Base-by-base conservation (phyloP, 2,888 invertebrate genomes). In the Troides helena region DNA sequence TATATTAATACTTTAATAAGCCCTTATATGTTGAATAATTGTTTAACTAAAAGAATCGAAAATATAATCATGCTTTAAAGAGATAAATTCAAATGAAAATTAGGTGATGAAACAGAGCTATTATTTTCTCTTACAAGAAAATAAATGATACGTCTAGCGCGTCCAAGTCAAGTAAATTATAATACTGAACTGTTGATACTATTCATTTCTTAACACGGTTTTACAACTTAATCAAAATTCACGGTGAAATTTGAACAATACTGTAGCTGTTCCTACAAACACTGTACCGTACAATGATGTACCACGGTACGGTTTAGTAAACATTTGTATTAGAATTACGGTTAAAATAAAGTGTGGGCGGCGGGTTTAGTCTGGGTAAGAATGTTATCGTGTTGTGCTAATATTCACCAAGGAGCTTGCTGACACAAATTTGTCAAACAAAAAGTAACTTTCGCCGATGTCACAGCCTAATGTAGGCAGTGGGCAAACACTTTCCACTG, bases 361-460 rank as follows among this genome's bases (percentile, higher is more conserved):
- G 43, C 58, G 61, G 17, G 56, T 10, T 43, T 8, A 56, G n/a
- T 58, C 10, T 2, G 18, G 57, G 14, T 21, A 21, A 43, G 64
- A 14, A 64, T 53, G 58, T n/a, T 30, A 18, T 50, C 59, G 46
- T 50, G 43, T 18, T 46, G 61, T 50, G 79, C 77, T 76, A 85
- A 86, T 85, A 81, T 86, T 85, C 77, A 82, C 80, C 73, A 75
- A 80, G 81, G 77, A 81, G 76, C 69, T 73, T 74, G 75, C 71
- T 73, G 78, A 76, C 78, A 84, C 83, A 81, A 80, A 78, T 81
- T 79, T 76, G 75, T 72, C 79, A 81, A 80, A 85, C 83, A 84
- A 85, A 86, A 84, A 72, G 74, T 79, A 74, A 88, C 88, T 90
- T 90, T 90, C 88, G 84, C 88, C 80, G 74, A 78, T 81, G 81